Percentiles rank a stretch among this genome's conserved stretches.
Conservation (phyloP, 2,113 vertebrate species). For the Rissa tridactyla region DNA sequence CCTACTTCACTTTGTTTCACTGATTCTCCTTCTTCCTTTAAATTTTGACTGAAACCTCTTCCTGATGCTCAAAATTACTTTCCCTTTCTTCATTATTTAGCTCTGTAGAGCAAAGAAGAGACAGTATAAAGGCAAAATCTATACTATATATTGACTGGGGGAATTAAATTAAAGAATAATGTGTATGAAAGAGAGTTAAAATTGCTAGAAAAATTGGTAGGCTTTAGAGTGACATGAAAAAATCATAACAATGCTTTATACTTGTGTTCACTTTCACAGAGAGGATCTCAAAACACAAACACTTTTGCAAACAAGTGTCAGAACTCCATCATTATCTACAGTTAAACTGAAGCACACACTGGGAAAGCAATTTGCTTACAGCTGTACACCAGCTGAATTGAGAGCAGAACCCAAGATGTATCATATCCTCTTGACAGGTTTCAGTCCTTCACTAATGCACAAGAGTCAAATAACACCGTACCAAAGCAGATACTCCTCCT, state of each 20-base stretch:
- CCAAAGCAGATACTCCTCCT: background rate
- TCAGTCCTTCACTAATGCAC: background rate
- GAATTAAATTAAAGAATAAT: background rate
- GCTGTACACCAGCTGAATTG: background rate
- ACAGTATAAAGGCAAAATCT: background rate
- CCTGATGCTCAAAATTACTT: background rate
- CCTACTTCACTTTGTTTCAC: background rate
- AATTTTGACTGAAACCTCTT: background rate
- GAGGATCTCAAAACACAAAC: background rate
- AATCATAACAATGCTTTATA: background rate
- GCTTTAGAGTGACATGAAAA: background rate
- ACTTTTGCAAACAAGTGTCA: background rate
- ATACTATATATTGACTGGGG: background rate
- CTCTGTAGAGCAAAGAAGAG: background rate
- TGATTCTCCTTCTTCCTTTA: background rate
- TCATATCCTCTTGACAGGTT: background rate
- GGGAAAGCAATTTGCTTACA: background rate
- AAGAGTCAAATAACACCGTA: background rate
- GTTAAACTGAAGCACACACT: background rate
- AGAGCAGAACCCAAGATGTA: background rate
- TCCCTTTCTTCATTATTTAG: background rate
- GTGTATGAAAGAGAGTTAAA: background rate
- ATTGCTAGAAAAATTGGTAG: background rate
- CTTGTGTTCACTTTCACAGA: background rate
- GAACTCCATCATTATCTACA: background rate